Base-by-base conservation (phyloP, 2,888 invertebrate species). In the Iphiclides podalirius region DNA sequence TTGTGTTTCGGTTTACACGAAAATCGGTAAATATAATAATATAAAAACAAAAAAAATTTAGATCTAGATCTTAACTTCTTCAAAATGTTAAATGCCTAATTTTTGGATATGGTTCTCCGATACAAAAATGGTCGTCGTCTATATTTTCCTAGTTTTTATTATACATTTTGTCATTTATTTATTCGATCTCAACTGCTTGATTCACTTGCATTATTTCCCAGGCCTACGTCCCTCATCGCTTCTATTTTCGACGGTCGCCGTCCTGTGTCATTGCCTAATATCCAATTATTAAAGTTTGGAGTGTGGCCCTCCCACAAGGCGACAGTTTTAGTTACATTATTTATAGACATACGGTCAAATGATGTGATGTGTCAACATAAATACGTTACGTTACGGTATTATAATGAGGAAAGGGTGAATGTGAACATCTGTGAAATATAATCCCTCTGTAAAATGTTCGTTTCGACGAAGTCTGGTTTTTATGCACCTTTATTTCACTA, bases 231-330 rank as follows among this genome's bases (percentile, higher is more conserved):
- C 23, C 49, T 43, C 49, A 33, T 49, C 43, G 15, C 38, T 6
- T 49, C 49, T 49, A 49, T 49, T 49, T 43, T 14, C 3, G 11
- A 1, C 37, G 1, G 12, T 17, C 16, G 31, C 23, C 37, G 41
- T 20, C 37, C 36, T 33, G n/a, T 43, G 49, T 43, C 49, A 38
- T 20, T 37, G 13, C 28, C 35, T 50, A 26, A 50, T 44, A 44
- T 37, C 13, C 34, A 34, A 50, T 50, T 26, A 44, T 49, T 35
- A 49, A 17, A 17, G 13, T 40, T 44, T n/a, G 41, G 28, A 28
- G 16, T 35, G 26, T 23, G 2, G 44, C 44, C 58, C 59, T 58
- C 56, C 58, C 59, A 58, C 53, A 36, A 52, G 35, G 58, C 44
- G 23, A 37, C 26, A 50, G 48, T 53, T 59, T 59, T 42, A 36